Percentiles rank a stretch among this genome's conserved stretches.
Evolutionary conservation across 2,888 invertebrate species (phyloP).

Genomic region (Harmothoe impar): DNA sequence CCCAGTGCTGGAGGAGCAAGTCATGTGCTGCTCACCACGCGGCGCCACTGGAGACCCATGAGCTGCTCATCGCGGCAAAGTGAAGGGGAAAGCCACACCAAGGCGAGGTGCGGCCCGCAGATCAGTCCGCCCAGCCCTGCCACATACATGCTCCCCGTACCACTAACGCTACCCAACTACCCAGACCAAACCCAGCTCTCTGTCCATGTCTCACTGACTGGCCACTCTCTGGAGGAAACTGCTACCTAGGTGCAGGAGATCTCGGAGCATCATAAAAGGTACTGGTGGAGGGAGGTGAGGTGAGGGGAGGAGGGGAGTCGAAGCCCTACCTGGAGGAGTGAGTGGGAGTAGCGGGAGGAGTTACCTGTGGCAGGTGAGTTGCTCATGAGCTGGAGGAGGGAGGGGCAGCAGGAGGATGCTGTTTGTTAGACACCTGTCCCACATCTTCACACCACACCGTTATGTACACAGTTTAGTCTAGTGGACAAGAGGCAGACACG

Average conservation of each 20-base stretch:
- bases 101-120: background rate
- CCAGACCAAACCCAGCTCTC: background rate
- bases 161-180: background rate
- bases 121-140: background rate
- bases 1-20: too few relatives aligned
- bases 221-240: too few relatives aligned
- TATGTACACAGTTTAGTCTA: too few relatives aligned
- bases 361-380: slow-evolving; percentile 24
- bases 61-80: background rate
- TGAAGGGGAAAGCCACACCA: background rate
- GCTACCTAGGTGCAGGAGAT: too few relatives aligned
- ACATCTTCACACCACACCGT: too few relatives aligned
- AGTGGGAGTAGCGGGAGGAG: background rate
- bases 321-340: background rate
- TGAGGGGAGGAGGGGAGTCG: background rate
- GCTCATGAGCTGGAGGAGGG: background rate
- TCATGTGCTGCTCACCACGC: background rate
- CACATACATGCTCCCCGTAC: background rate
- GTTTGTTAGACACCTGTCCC: too few relatives aligned
- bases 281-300: background rate
- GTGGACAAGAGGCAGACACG: too few relatives aligned
- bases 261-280: background rate
- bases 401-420: too few relatives aligned
- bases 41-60: background rate
- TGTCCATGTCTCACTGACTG: background rate